Evolutionary conservation across 2,797 vertebrate genomes (phyloP).

Genomic region (Orientallactaga sibirica): DNA sequence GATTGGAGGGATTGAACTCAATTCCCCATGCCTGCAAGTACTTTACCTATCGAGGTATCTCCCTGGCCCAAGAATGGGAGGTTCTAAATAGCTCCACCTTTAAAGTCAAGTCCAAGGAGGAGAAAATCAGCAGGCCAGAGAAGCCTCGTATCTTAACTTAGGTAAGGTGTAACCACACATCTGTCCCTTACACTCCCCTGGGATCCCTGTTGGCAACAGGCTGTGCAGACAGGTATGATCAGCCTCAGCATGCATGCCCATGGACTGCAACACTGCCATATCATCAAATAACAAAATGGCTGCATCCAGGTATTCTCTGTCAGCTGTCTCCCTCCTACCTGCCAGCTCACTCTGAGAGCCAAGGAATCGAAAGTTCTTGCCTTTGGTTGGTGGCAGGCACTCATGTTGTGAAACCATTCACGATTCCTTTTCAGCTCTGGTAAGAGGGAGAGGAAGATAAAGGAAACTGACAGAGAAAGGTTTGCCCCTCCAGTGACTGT

Average conservation of each 20-base stretch:
- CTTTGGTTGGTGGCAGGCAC: conserved; percentile 8
- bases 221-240: neutral
- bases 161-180: too few relatives aligned
- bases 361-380: conserved; percentile 39
- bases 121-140: too few relatives aligned
- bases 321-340: conserved; percentile 30
- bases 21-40: too few relatives aligned
- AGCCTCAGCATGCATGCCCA: neutral
- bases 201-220: neutral
- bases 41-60: too few relatives aligned
- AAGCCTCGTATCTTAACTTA: neutral
- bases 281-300: neutral
- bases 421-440: conserved; percentile 7
- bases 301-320: neutral
- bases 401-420: neutral
- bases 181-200: neutral
- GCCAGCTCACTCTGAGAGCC: conserved; percentile 32
- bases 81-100: too few relatives aligned
- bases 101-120: too few relatives aligned
- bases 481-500: conserved; percentile 56
- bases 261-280: neutral
- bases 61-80: too few relatives aligned
- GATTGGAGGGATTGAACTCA: too few relatives aligned
- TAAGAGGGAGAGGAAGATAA: conserved; percentile 12
- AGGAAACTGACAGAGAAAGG: conserved; percentile 43